Evolutionary conservation across 2,888 invertebrate genomes (phyloP).

Genomic region (Nebria salina): DNA sequence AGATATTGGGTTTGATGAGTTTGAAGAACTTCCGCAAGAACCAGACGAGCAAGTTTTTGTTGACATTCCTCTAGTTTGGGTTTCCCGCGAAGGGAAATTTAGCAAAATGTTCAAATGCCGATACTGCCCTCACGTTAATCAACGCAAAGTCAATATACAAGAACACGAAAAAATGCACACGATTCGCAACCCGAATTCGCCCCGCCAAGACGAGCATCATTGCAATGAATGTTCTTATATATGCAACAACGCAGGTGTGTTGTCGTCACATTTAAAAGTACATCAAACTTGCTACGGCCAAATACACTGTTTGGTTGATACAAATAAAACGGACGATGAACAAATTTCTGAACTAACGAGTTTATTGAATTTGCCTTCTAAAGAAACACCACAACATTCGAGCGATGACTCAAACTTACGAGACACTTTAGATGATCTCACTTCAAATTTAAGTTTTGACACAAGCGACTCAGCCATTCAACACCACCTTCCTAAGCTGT

Average conservation of each 20-base stretch:
- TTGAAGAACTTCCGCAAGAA: slow-evolving; percentile 55
- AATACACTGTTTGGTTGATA: slow-evolving; percentile 77
- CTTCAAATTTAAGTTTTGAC: slow-evolving; percentile 27
- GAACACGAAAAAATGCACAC: slow-evolving; percentile 87
- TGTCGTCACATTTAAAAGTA: slow-evolving; percentile 76
- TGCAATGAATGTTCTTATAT: slow-evolving; percentile 85
- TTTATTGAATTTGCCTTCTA: slow-evolving; percentile 49
- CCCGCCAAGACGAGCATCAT: slow-evolving; percentile 67
- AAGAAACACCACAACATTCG: slow-evolving; percentile 53
- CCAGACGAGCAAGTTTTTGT: slow-evolving; percentile 64
- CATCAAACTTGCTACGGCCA: slow-evolving; percentile 77
- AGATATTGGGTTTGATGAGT: slow-evolving; percentile 55
- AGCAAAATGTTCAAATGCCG: slow-evolving; percentile 87
- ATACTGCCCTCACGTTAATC: slow-evolving; percentile 84
- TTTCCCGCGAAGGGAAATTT: slow-evolving; percentile 75
- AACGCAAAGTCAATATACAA: slow-evolving; percentile 80
- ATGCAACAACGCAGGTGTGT: slow-evolving; percentile 75
- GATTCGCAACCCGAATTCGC: slow-evolving; percentile 57
- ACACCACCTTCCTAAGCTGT: slow-evolving; percentile 49
- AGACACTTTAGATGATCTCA: slow-evolving; percentile 22
- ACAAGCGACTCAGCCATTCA: slow-evolving; percentile 42
- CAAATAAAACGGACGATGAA: slow-evolving; percentile 72
- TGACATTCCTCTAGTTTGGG: slow-evolving; percentile 80
- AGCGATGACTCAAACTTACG: slow-evolving; percentile 56
- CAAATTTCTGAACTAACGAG: slow-evolving; percentile 66